These are phyloP conservation scores for Alouatta palliata DNA, from an alignment of 2,113 vertebrate genomes.

Conservation along the genomic window DNA sequence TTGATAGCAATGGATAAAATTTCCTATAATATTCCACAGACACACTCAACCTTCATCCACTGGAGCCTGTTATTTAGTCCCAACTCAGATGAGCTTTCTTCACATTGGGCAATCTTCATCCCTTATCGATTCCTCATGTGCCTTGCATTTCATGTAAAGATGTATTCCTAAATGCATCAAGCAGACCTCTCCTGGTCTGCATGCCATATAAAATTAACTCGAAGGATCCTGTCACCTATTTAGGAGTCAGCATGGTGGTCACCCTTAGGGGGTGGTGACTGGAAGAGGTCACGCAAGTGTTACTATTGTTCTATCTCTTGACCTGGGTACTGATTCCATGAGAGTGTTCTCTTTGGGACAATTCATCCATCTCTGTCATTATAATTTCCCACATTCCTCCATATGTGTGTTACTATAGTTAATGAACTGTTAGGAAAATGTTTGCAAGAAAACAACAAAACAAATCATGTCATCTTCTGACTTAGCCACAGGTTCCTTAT, in stretches of 20 bases:
- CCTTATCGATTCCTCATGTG: not conserved
- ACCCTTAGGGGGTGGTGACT: not conserved
- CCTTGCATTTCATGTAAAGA: not conserved
- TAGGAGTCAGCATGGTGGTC: not conserved
- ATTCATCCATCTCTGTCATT: not conserved
- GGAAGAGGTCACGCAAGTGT: not conserved
- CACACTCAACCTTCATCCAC: not conserved
- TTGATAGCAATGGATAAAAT: not conserved
- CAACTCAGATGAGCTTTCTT: not conserved
- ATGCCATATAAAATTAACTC: not conserved
- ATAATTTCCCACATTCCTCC: not conserved
- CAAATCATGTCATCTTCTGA: not conserved
- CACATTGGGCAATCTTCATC: not conserved
- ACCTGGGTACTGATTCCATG: not conserved
- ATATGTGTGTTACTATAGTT: not conserved
- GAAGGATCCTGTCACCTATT: not conserved
- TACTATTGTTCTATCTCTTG: not conserved
- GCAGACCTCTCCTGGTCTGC: not conserved
- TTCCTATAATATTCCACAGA: not conserved
- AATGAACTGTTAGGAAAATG: conserved; percentile 5
- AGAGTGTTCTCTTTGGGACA: not conserved
- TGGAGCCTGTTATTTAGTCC: not conserved
- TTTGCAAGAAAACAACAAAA: not conserved
- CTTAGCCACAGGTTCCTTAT: not conserved
- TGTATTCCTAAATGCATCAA: not conserved